Evolutionary conservation across 2,888 invertebrate species (phyloP), one percentile per base, ranked within the genome.

Genomic region (Cyclophora punctaria): DNA sequence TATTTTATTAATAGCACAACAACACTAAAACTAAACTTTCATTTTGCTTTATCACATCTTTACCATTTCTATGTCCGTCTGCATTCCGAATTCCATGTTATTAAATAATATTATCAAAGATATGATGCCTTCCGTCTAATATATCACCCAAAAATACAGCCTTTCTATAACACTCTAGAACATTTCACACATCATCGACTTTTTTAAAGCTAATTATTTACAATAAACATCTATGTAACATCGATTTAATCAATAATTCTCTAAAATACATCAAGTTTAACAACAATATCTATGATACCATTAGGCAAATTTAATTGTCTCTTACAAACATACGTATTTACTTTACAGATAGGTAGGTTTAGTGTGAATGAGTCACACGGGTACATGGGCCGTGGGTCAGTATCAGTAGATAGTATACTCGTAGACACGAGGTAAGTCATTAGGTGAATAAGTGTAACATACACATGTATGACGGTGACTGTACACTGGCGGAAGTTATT

Each of bases 101-200:
- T 69, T 66, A 71, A 73, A 79, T 77, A 77, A 72, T 75, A 70
- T 75, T 80, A 79, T 79, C 77, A 82, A 82, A 83, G 84, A 86
- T 86, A 85, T 87, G 85, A 73, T 76, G 77, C 70, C 77, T 66
- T 72, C 75, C 76, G 69, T 76, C 78, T 77, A 83, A 84, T 84
- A 87, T 87, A 86, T 87, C 85, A 86, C 86, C 82, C 83, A 86
- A 87, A 86, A 87, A 87, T 88, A 87, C 87, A 87, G 84, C 85
- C 85, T 83, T 37, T 84, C 83, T 84, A 83, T 80, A 83, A 81
- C 83, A 78, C 73, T 75, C 83, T 77, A 78, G 60, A 80, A 80
- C 78, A 77, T 77, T 64, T 74, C 80, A 76, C 75, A 77, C 73
- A 66, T 69, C 65, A 70, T 75, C 78, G 73, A 73, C 73, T 72